Base-by-base conservation (phyloP, 1,140 invertebrate species). In the Asobara japonica region DNA sequence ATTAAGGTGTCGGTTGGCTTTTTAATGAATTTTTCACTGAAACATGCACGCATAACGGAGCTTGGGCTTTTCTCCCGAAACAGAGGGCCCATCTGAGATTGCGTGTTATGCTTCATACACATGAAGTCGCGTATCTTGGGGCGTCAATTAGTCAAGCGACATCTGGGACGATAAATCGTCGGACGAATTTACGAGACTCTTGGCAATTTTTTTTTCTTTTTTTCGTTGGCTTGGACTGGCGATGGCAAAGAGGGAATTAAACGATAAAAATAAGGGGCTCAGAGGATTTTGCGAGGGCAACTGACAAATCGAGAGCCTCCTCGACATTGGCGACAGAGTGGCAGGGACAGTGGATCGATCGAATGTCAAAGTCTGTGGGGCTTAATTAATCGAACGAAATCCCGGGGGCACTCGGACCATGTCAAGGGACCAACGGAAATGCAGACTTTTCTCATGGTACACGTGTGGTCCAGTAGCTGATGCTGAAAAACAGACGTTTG, bases 81-180 rank as follows among this genome's bases (percentile, higher is more conserved):
- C 31, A 73, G 48, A 66, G n/a, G n/a, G n/a, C 71, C n/a, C 25
- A 65, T 48, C 51, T 36, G 71, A 73, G 60, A 68, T 66, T 65
- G 65, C 71, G 41, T 51, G 30, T 33, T 25, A 56, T 56, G 22
- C 51, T 56, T 56, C 51, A 27, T 56, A 71, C 60, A 18, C 71
- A 31, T 70, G 69, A 71, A 72, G 70, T 71, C 66, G 72, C 75
- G 75, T 75, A 77, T 81, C 77, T 78, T 73, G 70, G 38, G 29
- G 72, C 75, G 78, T 79, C 79, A 77, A 80, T 80, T 82, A 80
- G 77, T 77, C 80, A 79, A 74, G 41, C 77, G 74, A 74, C 78
- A 76, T 76, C 74, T 71, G 6, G 45, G 13, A 62, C 73, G 69
- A 78, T 79, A 81, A 81, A 79, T 79, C 74, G 75, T 67, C 60